Base-by-base conservation (phyloP, 2,888 invertebrate genomes). In the Ochropacha duplaris region DNA sequence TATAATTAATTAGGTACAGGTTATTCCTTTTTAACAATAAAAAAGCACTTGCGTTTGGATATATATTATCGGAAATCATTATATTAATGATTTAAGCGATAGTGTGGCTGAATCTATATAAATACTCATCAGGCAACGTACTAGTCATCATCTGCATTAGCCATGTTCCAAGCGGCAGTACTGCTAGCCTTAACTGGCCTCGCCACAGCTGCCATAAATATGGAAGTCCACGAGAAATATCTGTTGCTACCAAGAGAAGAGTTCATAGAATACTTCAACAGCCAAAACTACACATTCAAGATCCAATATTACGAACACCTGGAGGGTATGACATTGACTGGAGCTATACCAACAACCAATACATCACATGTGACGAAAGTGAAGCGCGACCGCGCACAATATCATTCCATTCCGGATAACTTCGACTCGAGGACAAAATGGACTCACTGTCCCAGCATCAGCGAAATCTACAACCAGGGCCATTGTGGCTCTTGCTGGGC, bases 401-500 rank as follows among this genome's bases (percentile, higher is more conserved):
- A 16, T 39, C 39, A 39, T 39, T 16, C 62, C 58, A 68, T 97
- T 28, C 97, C 97, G 0, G 94, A 94, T 12, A 90, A 93, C 65
- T 98, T 98, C 82, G 97, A 98, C 88, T 81, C 97, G 0, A 92
- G 97, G 22, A 85, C 90, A 22, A 87, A 95, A 52, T 98, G 97
- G 97, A 94, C 96, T 0, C 74, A 96, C 65, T 97, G 97, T 76
- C 95, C 96, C 0, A 95, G 96, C 0, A 94, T 97, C 62, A 83
- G 86, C 22, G 95, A 96, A 84, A 94, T 96, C 59, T 89, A 96
- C 59, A 96, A 96, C 84, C 96, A 97, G 57, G 96, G 95, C 4
- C 94, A 95, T 14, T 97, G 97, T 80, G 97, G 97, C 22, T 96
- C 96, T 5, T 97, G 97, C 84, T 97, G 97, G 97, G 96, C 97